A percentile compares a stretch with the other conserved stretches of the same genome.
These are phyloP conservation scores for Acanthurus leucopareius DNA, from an alignment of 2,797 vertebrate species.

Conservation along the genomic window DNA sequence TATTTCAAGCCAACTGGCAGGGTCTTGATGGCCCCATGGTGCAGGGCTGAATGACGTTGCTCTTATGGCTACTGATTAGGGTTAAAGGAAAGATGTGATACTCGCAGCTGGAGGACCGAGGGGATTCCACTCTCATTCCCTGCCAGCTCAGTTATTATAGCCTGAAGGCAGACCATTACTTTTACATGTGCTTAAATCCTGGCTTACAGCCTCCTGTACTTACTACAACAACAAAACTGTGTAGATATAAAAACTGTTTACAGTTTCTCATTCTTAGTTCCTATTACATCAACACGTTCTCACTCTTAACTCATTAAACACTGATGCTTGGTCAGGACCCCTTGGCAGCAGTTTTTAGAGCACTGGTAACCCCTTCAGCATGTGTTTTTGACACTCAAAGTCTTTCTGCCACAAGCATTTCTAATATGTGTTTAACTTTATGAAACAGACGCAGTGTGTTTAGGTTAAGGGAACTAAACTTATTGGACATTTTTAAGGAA, in stretches of 20 bases:
- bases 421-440: too few species aligned
- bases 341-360: too few species aligned
- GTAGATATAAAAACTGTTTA: background rate
- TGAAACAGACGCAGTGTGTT: too few species aligned
- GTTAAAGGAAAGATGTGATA: conserved; percentile 53
- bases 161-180: conserved; percentile 44
- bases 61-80: conserved; percentile 66
- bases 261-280: background rate
- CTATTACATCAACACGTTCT: background rate
- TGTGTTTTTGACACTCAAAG: too few species aligned
- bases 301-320: too few species aligned
- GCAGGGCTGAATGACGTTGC: conserved; percentile 55
- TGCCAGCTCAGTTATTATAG: conserved; percentile 47
- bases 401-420: too few species aligned
- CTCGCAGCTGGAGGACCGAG: conserved; percentile 46
- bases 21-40: conserved; percentile 42
- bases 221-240: conserved; percentile 3
- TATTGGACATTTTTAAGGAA: too few species aligned
- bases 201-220: conserved; percentile 8
- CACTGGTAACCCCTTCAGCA: too few species aligned
- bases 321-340: too few species aligned
- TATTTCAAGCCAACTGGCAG: conserved; percentile 66
- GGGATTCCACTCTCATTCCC: conserved; percentile 50
- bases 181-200: conserved; percentile 35
- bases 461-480: too few species aligned